A percentile compares a stretch with the other conserved stretches of the same genome.
Conservation (phyloP, 2,888 invertebrate species). For the Tenthredo mesomela region DNA sequence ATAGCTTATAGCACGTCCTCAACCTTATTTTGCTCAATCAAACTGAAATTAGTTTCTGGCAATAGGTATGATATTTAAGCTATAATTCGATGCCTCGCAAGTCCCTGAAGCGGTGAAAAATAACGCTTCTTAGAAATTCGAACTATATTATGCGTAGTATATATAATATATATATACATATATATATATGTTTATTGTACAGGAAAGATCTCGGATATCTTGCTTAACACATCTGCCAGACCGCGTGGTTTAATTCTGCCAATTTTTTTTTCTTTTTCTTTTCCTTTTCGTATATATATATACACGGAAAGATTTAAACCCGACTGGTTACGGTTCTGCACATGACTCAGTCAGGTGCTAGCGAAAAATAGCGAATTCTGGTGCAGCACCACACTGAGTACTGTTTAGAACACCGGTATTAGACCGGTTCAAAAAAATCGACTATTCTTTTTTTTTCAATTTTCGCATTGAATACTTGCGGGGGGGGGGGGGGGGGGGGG, state of each 20-base stretch:
- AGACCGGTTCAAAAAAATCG: too few species aligned
- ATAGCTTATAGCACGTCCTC: constrained; percentile 44
- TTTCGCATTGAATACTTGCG: too few species aligned
- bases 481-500: too few species aligned
- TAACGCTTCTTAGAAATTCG: constrained; percentile 20
- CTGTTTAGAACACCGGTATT: too few species aligned
- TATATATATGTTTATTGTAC: not conserved
- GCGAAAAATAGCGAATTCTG: too few species aligned
- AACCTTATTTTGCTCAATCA: constrained; percentile 48
- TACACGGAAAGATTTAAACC: too few species aligned
- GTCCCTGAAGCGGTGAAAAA: not conserved
- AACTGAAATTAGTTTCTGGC: constrained; percentile 52
- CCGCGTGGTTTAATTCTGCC: not conserved
- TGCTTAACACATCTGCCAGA: not conserved
- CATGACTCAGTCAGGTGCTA: too few species aligned
- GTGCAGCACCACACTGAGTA: too few species aligned
- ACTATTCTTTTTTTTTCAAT: too few species aligned
- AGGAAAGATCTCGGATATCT: not conserved
- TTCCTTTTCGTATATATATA: not conserved
- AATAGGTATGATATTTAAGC: not conserved
- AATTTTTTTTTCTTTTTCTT: not conserved
- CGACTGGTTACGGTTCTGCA: too few species aligned
- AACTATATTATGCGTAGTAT: not conserved
- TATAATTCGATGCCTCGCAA: not conserved
- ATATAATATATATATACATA: too few species aligned